Base-by-base conservation (phyloP, 2,797 vertebrate genomes). In the Enteromius radiatus region DNA sequence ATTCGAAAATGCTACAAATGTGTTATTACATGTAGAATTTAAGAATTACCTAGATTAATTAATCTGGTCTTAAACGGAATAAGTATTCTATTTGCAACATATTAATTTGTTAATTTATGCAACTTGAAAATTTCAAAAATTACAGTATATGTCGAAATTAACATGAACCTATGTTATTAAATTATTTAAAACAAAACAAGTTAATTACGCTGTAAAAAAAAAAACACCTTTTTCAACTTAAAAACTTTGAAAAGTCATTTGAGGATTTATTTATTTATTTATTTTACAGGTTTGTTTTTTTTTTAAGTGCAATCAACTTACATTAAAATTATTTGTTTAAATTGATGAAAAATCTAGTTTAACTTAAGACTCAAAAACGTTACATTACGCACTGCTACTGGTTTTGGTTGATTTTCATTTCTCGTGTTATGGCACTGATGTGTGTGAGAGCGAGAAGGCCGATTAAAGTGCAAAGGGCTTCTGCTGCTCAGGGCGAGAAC, bases 401-500 rank as follows among this genome's bases (percentile, higher is more conserved):
- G 3, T 43, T 43, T 43, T 43, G 41, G 41, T 43, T 11, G 41
- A 43, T 43, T 43, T 43, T 43, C 41, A 43, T 10, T 11, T 43
- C 10, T 43, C 10, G 41, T 43, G 41, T 43, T 43, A 43, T 3
- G 41, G 23, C 11, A 79, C 23, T 19, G 71, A 68, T 10, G 61
- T 65, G 45, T 65, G 73, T 36, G 15, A 41, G 56, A 75, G 47
- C 52, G 23, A 63, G 74, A 75, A 12, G 26, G 65, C 49, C 23
- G 63, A 80, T 77, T 80, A 85, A 86, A 86, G 76, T 84, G 80
- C 84, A 85, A 85, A 86, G 69, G 78, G 67, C 86, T 86, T 80
- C 76, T 63, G 56, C 36, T 47, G 70, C 84, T 65, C 59, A 84
- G 76, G 76, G 65, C 47, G 76, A 84, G 86, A 88, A 86, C 86